phyloP scores from a whole-genome alignment of 2,888 invertebrate species.

The Eupsilia transversa region DNA sequence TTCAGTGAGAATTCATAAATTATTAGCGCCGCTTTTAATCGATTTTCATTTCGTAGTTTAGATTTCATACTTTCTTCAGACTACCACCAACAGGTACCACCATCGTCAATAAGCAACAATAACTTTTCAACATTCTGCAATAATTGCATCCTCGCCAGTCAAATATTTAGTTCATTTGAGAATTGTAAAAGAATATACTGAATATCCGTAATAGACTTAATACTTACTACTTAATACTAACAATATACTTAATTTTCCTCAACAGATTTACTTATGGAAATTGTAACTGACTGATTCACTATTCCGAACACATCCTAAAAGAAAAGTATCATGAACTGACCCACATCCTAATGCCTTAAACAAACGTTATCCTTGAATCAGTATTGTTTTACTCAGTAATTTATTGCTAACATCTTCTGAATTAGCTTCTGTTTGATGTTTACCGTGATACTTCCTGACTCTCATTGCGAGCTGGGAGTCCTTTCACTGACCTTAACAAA shows the following conservation, averaged over 20 bases:
- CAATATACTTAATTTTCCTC: constrained; percentile 5
- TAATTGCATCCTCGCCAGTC: neutral
- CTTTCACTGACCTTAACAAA: constrained; percentile 63
- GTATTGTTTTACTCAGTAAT: constrained; percentile 54
- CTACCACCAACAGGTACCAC: neutral
- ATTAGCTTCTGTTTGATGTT: constrained; percentile 56
- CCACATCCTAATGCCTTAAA: constrained; percentile 42
- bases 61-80: neutral
- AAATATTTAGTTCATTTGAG: neutral
- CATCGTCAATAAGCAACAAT: neutral
- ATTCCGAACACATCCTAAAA: constrained; percentile 28
- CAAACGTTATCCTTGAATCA: constrained; percentile 51
- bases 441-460: constrained; percentile 44
- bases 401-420: constrained; percentile 50
- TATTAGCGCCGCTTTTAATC: neutral
- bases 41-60: neutral
- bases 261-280: constrained; percentile 11
- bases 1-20: neutral
- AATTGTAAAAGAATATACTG: neutral
- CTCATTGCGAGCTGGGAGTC: constrained; percentile 36
- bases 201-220: no score
- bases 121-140: neutral
- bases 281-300: constrained; percentile 6
- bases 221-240: no score
- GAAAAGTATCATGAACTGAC: constrained; percentile 41